Evolutionary conservation across 2,797 vertebrate species (phyloP), one percentile per base, ranked within the genome.

Genomic region (Thamnophis elegans): DNA sequence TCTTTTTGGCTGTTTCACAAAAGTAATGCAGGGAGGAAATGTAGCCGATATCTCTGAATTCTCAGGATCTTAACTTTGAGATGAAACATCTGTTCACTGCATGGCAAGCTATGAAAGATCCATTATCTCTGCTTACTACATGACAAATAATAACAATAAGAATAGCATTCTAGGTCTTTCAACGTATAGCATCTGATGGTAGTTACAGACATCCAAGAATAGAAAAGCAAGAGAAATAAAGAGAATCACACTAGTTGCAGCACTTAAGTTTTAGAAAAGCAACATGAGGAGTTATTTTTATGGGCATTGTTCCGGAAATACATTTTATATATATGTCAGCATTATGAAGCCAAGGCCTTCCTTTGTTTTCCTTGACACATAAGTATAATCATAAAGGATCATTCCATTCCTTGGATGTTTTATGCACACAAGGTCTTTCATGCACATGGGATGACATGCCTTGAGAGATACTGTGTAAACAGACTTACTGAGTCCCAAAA

Each of bases 231-330:
- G 54, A 65, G 88, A 97, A 94, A 95, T 93, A 87, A 93, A 95
- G 95, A 85, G 0, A 94, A 96, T 91, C 56, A 91, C 92, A 93
- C 89, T 96, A 96, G 95, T 94, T 96, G 94, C 94, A 92, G 87
- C 92, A 60, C 59, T 87, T 88, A 51, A n/a, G 42, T 51, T 59
- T 47, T 22, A 51, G 51, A 88, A 54, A 94, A 94, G 95, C 58
- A 95, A 90, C 92, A 93, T 94, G 89, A 89, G 18, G 47, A 25
- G 91, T 93, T 78, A 47, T 94, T 94, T 96, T 93, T 94, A 85
- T 91, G 93, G 91, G 89, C 16, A 13, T 85, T 94, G 94, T 95
- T 95, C 95, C 94, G 94, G 90, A 95, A 95, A 94, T 54, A 89
- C 42, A 68, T 36, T 5, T 91, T 93, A 90, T 91, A n/a, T n/a